phyloP scores from a whole-genome alignment of 2,888 invertebrate species.

The Ormyrus labotus region DNA sequence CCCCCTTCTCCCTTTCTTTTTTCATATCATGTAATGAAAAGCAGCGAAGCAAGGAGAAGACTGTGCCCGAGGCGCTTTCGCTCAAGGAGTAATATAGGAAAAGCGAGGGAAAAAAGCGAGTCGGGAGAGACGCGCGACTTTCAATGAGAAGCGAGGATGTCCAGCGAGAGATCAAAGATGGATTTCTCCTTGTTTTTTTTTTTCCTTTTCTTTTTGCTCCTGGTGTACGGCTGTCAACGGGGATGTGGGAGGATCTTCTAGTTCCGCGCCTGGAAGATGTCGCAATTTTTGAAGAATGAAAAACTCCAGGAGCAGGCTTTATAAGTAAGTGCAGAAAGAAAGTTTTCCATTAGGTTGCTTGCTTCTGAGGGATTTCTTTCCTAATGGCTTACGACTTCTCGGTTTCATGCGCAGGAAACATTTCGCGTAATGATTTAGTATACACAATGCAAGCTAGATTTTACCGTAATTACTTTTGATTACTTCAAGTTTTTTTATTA shows the following conservation, averaged over 20 bases:
- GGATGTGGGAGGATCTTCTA: not conserved
- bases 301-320: not conserved
- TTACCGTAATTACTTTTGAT: no score
- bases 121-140: slow-evolving; percentile 13
- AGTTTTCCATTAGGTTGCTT: not conserved
- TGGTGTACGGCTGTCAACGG: no score
- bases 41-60: slow-evolving; percentile 42
- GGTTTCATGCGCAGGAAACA: slow-evolving; percentile 1
- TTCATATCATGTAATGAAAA: slow-evolving; percentile 56
- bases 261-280: not conserved
- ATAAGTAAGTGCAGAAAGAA: not conserved
- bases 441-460: no score
- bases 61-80: slow-evolving; percentile 36
- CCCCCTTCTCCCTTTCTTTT: slow-evolving; percentile 2
- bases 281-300: slow-evolving; percentile 34
- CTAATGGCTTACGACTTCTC: slow-evolving; percentile 6
- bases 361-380: slow-evolving; percentile 31
- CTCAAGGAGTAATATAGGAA: slow-evolving; percentile 29
- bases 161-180: slow-evolving; percentile 54
- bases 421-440: not conserved
- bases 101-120: slow-evolving; percentile 9
- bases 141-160: slow-evolving; percentile 49
- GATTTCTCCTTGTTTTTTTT: slow-evolving; percentile 5
- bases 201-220: no score
- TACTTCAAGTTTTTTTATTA: no score